Percentiles rank a stretch among this genome's conserved stretches.
Conservation (phyloP, 2,113 vertebrate species). For the Microcebus griseorufus region DNA sequence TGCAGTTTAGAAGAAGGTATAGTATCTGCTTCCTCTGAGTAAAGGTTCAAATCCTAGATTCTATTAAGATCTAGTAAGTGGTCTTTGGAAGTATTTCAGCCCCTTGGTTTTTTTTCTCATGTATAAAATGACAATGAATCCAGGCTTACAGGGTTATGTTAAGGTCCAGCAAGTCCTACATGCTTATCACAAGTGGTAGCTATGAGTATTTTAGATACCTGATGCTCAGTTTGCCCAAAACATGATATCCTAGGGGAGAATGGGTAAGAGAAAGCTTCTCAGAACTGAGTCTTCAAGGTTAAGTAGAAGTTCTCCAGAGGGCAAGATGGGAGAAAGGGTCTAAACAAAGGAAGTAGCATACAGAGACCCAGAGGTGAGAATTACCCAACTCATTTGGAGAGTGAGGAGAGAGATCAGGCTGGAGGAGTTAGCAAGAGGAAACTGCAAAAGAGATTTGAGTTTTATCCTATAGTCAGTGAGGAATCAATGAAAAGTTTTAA, state of each 20-base stretch:
- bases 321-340: background rate
- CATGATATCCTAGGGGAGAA: background rate
- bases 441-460: background rate
- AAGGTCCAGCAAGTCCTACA: background rate
- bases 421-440: background rate
- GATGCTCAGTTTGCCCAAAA: background rate
- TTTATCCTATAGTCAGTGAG: background rate
- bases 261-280: background rate
- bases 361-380: background rate
- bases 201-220: background rate
- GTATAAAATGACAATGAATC: background rate
- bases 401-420: background rate
- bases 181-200: background rate
- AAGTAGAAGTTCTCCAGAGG: conserved; percentile 3
- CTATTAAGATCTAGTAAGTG: background rate
- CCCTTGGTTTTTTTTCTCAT: background rate
- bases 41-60: conserved; percentile 10
- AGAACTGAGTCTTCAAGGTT: background rate
- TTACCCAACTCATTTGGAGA: background rate
- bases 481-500: background rate
- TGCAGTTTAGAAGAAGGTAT: background rate
- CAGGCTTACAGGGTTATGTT: background rate
- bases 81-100: background rate
- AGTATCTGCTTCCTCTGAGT: background rate
- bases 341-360: background rate